Evolutionary conservation across 2,797 vertebrate species (phyloP).

Genomic region (Esox masquinongy): DNA sequence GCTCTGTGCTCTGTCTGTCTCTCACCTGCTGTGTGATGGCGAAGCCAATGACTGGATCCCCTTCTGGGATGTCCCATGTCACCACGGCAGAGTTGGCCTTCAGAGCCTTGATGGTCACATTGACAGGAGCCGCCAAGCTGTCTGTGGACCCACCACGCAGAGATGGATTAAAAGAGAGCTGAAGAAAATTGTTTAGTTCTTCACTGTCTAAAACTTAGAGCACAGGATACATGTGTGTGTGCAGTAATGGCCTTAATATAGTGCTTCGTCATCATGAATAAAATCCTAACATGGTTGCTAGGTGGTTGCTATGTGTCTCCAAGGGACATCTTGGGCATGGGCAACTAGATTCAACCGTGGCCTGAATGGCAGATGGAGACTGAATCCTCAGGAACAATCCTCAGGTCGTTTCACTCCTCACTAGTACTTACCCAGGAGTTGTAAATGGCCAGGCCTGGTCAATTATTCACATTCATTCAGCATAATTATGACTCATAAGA

Average conservation of each 20-base stretch:
- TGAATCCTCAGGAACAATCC: neutral
- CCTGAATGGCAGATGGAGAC: neutral
- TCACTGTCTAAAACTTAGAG: neutral
- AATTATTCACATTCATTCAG: conserved; percentile 3
- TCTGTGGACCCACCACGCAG: conserved; percentile 68
- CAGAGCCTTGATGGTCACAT: conserved; percentile 91
- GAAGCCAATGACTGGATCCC: conserved; percentile 93
- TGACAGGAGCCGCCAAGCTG: conserved; percentile 89
- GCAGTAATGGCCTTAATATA: too few relatives aligned
- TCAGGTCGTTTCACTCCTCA: neutral
- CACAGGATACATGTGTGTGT: too few relatives aligned
- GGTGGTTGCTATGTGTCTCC: too few relatives aligned
- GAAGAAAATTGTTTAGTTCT: neutral
- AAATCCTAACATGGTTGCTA: too few relatives aligned
- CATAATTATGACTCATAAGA: neutral
- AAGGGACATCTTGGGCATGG: too few relatives aligned
- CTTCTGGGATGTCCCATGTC: conserved; percentile 94
- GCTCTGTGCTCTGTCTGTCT: neutral
- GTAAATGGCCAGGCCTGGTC: neutral
- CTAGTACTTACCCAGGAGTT: neutral
- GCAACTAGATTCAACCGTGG: too few relatives aligned
- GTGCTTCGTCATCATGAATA: too few relatives aligned
- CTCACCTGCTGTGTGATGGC: conserved; percentile 95
- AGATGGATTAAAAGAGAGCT: conserved; percentile 25
- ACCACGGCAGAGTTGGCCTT: conserved; percentile 92